These are phyloP conservation scores for Scaptomyza parva DNA, from an alignment of 2,888 invertebrate genomes.

Conservation along the genomic window DNA sequence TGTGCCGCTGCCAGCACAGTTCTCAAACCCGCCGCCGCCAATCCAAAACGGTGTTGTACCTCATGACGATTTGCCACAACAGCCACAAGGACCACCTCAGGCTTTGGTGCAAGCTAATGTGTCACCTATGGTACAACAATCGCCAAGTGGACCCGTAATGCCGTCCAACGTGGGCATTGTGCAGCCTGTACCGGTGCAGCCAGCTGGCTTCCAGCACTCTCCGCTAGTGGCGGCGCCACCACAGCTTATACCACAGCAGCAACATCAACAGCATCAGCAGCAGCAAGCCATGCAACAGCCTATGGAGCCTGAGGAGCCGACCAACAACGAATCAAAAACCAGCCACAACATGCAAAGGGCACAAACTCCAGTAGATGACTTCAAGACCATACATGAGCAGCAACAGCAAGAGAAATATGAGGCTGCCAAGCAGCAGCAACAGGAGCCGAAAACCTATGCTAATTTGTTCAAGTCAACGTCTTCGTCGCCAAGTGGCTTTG, in stretches of 20 bases:
- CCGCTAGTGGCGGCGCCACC: slow-evolving; percentile 63
- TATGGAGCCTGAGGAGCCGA: slow-evolving; percentile 47
- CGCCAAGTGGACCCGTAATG: slow-evolving; percentile 53
- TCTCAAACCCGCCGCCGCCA: slow-evolving; percentile 74
- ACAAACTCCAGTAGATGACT: slow-evolving; percentile 52
- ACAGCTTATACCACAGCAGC: slow-evolving; percentile 49
- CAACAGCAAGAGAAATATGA: slow-evolving; percentile 84
- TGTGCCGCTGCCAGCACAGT: slow-evolving; percentile 78
- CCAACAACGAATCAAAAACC: slow-evolving; percentile 41
- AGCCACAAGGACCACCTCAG: slow-evolving; percentile 82
- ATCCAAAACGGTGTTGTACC: slow-evolving; percentile 83
- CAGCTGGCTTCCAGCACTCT: slow-evolving; percentile 76
- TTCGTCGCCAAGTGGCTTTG: slow-evolving; percentile 83
- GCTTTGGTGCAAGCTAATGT: slow-evolving; percentile 84
- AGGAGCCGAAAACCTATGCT: slow-evolving; percentile 94
- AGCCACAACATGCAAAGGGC: slow-evolving; percentile 69
- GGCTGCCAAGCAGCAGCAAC: slow-evolving; percentile 83
- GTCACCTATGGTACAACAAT: slow-evolving; percentile 82
- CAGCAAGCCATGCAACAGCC: slow-evolving; percentile 52
- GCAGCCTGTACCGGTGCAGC: slow-evolving; percentile 62
- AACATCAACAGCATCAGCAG: slow-evolving; percentile 47
- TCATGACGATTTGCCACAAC: slow-evolving; percentile 82
- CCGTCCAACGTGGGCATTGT: slow-evolving; percentile 64
- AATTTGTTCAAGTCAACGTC: slow-evolving; percentile 90
- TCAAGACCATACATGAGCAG: slow-evolving; percentile 81